Evolutionary conservation across 2,113 vertebrate species (phyloP).

Genomic region (Prolemur simus): DNA sequence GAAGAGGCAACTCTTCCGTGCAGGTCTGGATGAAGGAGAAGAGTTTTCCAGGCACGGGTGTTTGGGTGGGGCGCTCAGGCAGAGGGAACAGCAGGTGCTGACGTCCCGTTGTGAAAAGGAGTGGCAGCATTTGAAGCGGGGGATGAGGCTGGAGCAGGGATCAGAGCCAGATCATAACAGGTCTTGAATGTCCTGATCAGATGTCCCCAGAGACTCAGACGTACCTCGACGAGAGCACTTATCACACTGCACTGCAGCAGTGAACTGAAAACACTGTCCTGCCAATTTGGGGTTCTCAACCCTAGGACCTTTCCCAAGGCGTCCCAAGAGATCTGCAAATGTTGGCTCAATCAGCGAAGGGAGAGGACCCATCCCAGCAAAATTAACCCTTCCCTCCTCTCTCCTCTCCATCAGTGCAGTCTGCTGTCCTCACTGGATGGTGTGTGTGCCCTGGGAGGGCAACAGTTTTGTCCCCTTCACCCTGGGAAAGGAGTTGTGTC

Average conservation of each 20-base stretch:
- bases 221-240: neutral
- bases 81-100: neutral
- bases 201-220: neutral
- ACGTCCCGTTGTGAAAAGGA: neutral
- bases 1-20: neutral
- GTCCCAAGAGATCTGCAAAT: neutral
- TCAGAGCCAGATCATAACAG: neutral
- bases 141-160: neutral
- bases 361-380: neutral
- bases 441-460: neutral
- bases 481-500: neutral
- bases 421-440: neutral
- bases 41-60: neutral
- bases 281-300: neutral
- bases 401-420: accelerated
- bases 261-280: neutral
- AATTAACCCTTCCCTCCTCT: neutral
- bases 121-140: neutral
- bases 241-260: accelerated
- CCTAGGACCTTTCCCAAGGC: neutral
- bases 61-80: neutral
- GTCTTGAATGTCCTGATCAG: neutral
- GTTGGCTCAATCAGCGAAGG: neutral
- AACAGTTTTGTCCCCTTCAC: neutral
- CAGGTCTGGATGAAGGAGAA: neutral